Base-by-base conservation (phyloP, 2,888 invertebrate genomes). In the Epicampocera succincta region DNA sequence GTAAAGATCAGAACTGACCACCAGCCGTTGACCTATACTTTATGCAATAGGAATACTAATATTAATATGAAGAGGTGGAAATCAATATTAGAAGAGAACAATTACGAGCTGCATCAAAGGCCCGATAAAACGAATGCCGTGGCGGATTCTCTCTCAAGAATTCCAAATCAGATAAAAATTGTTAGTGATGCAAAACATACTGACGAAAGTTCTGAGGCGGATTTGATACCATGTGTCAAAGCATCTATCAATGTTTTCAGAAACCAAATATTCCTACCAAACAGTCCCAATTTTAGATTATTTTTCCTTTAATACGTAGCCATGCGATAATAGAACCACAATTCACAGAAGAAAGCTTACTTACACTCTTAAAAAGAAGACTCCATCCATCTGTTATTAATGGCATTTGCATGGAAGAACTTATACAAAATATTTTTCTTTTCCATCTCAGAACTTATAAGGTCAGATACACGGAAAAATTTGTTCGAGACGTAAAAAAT, bases 41-140 rank as follows among this genome's bases (percentile, higher is more conserved):
- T 71, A 4, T 60, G 60, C 12, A 71, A 50, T 21, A 60, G 50
- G 40, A 71, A 60, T 19, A 60, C 21, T 1, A 60, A 71, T 40
- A 21, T 5, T 2, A 71, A 69, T 21, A 71, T 60, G 60, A 71
- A 60, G n/a, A 42, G 25, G 25, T 25, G 25, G 25, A 25, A 25
- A 5, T 2, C 60, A 0, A 40, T 48, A 3, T 11, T 71, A 3
- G 46, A 73, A n/a, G 63, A 82, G 44, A 77, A 84, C 52, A 74
- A 73, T 21, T 73, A 77, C n/a, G 48, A 78, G 46, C 4, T 91
- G 0, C 80, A 86, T 21, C 91, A 92, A 78, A 85, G 87, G 3
- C 89, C 88, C 0, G 91, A 91, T 0, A 87, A 85, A 56, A 77
- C 75, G 4, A 90, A 91, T 78, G 84, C 85, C 12, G 83, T 90